Conservation (phyloP, 2,888 invertebrate genomes). For the Erebia palarica region DNA sequence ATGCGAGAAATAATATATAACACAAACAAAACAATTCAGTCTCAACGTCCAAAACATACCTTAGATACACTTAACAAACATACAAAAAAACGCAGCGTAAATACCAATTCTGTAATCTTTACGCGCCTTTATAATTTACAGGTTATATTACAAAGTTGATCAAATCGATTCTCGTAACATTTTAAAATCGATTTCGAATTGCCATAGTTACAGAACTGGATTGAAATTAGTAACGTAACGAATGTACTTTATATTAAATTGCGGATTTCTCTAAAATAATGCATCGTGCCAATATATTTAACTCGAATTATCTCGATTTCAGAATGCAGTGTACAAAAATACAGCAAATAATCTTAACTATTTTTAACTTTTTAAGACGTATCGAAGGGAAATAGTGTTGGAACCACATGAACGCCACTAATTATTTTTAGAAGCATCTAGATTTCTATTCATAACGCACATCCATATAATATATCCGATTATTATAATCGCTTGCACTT, state of each 20-base stretch:
- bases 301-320: conserved; percentile 27
- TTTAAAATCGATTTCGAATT: conserved; percentile 28
- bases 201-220: conserved; percentile 38
- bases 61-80: conserved; percentile 67
- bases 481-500: conserved; percentile 40
- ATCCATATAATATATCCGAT: conserved; percentile 60
- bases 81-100: conserved; percentile 40
- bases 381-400: conserved; percentile 54
- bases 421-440: conserved; percentile 72
- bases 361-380: conserved; percentile 51
- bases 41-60: conserved; percentile 76
- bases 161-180: conserved; percentile 27
- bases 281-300: conserved; percentile 30
- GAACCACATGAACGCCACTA: conserved; percentile 62
- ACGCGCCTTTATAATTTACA: conserved; percentile 34
- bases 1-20: conserved; percentile 77
- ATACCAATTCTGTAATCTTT: conserved; percentile 43
- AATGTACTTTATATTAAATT: conserved; percentile 22
- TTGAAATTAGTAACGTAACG: conserved; percentile 33
- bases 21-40: conserved; percentile 82
- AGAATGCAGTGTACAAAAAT: conserved; percentile 67
- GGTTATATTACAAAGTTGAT: conserved; percentile 31
- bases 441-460: conserved; percentile 70
- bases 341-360: conserved; percentile 63
- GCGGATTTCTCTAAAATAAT: conserved; percentile 26